A percentile compares a stretch with the other conserved stretches of the same genome.
phyloP scores from a whole-genome alignment of 2,888 invertebrate species.

The Agriopis marginaria region DNA sequence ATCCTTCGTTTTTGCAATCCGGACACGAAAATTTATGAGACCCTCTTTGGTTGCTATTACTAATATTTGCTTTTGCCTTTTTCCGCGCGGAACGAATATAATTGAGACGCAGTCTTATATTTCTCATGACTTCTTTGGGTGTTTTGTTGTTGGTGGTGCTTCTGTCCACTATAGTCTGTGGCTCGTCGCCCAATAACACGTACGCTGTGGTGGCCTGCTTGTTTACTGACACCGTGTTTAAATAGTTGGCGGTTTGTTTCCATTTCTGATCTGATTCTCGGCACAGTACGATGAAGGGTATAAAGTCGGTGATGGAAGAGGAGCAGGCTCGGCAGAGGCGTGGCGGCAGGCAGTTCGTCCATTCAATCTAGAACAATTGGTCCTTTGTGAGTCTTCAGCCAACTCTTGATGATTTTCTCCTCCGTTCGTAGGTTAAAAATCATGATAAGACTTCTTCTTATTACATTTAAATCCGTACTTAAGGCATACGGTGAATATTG shows the following conservation, averaged over 20 bases:
- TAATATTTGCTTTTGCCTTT: constrained; percentile 7
- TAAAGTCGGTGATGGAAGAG: constrained; percentile 44
- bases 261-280: constrained; percentile 57
- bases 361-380: constrained; percentile 70
- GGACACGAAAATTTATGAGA: constrained; percentile 48
- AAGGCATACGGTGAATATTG: too few species aligned
- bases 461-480: too few species aligned
- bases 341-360: constrained; percentile 54
- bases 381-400: constrained; percentile 22
- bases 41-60: background rate
- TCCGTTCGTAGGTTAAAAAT: too few species aligned
- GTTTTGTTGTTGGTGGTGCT: constrained; percentile 41
- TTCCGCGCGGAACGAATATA: constrained; percentile 3
- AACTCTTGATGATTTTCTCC: background rate
- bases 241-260: constrained; percentile 51
- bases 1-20: constrained; percentile 51
- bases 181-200: constrained; percentile 47
- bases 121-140: constrained; percentile 41
- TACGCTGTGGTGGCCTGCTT: constrained; percentile 54
- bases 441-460: too few species aligned
- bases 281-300: constrained; percentile 59
- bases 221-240: constrained; percentile 41
- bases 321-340: constrained; percentile 58
- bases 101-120: constrained; percentile 41
- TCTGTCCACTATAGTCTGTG: constrained; percentile 40